These are phyloP conservation scores for Diglossa brunneiventris DNA, from an alignment of 2,113 vertebrate genomes.

Conservation along the genomic window DNA sequence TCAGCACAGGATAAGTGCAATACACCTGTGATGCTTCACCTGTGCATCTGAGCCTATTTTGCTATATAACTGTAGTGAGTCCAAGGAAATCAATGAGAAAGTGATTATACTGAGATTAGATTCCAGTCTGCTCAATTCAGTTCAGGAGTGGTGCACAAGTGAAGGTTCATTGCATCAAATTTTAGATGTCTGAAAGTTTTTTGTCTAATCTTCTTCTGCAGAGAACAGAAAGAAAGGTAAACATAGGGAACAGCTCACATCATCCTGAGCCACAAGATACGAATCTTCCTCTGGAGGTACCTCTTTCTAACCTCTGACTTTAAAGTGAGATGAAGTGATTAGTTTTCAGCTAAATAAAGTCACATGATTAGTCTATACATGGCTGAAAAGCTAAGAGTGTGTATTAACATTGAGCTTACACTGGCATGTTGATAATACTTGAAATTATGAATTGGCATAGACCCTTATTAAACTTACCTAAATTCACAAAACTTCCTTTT, in stretches of 20 bases:
- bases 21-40: not conserved
- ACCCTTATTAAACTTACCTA: not conserved
- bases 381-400: not conserved
- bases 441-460: not conserved
- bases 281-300: not conserved
- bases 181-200: not conserved
- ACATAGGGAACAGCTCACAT: not conserved
- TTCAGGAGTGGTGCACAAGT: not conserved
- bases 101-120: not conserved
- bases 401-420: not conserved
- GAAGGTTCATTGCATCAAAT: not conserved
- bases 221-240: not conserved
- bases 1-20: not conserved
- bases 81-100: not conserved
- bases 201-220: not conserved
- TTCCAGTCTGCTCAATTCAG: not conserved
- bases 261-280: not conserved
- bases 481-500: not conserved
- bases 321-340: not conserved
- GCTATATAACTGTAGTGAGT: not conserved
- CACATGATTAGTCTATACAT: not conserved
- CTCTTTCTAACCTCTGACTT: not conserved
- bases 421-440: not conserved
- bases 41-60: not conserved
- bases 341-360: not conserved